These are phyloP conservation scores for Drosophila fuyamai DNA, from an alignment of 1,140 invertebrate genomes.

Conservation along the genomic window DNA sequence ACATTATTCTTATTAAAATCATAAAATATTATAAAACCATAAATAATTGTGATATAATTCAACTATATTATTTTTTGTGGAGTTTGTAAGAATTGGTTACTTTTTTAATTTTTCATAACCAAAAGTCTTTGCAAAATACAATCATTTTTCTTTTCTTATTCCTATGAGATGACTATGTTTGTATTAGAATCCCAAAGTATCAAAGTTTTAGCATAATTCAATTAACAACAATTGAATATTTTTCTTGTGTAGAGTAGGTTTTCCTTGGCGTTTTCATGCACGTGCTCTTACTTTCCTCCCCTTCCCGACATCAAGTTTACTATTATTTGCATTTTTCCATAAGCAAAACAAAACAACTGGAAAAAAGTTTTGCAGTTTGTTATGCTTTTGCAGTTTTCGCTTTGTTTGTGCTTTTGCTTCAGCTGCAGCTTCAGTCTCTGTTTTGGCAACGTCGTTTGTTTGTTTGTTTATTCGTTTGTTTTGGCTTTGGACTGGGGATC, in stretches of 20 bases:
- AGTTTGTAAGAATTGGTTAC: too few relatives aligned
- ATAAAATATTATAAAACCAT: too few relatives aligned
- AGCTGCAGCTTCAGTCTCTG: conserved; percentile 43
- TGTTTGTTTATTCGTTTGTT: conserved; percentile 52
- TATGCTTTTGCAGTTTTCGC: conserved; percentile 42
- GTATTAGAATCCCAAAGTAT: too few relatives aligned
- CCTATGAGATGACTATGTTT: too few relatives aligned
- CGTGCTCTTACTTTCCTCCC: conserved; percentile 51
- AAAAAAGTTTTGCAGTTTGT: conserved; percentile 56
- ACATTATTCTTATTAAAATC: too few relatives aligned
- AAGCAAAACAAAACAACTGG: conserved; percentile 52
- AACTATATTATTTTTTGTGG: too few relatives aligned
- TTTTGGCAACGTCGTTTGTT: conserved; percentile 41
- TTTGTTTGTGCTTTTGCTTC: conserved; percentile 57
- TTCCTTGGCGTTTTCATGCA: conserved; percentile 41
- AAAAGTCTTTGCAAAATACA: too few relatives aligned
- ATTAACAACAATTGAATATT: too few relatives aligned
- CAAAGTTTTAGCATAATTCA: not conserved
- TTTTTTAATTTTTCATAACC: too few relatives aligned
- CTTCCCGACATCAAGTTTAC: conserved; percentile 20
- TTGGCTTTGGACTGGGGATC: conserved; percentile 33
- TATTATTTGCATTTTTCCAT: conserved; percentile 74
- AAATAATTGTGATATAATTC: not conserved
- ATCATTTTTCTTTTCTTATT: too few relatives aligned
- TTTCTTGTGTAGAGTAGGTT: conserved; percentile 11